These are phyloP conservation scores for Periophthalmus modestus DNA, from an alignment of 2,113 vertebrate genomes.

Conservation along the genomic window DNA sequence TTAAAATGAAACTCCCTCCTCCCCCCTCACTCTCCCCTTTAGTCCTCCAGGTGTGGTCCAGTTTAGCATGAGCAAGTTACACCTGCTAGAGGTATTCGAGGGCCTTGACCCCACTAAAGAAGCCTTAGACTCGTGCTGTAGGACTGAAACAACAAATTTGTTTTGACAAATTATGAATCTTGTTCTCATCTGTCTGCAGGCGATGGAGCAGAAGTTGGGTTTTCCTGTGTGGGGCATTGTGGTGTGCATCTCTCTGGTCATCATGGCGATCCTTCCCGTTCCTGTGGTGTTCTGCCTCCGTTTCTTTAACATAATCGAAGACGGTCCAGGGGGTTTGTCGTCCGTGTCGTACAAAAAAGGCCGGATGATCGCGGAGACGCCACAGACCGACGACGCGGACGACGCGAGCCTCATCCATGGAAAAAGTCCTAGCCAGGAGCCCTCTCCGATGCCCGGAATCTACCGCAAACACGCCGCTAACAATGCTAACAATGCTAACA, in stretches of 20 bases:
- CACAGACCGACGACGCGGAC: constrained; percentile 83
- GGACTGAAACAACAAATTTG: too few relatives aligned
- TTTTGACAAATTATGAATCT: too few relatives aligned
- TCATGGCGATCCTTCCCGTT: constrained; percentile 86
- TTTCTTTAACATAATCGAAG: constrained; percentile 85
- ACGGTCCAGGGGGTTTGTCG: constrained; percentile 79
- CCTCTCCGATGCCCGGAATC: constrained; percentile 88
- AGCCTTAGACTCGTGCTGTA: too few relatives aligned
- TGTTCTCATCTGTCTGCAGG: constrained; percentile 69
- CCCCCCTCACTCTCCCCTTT: too few relatives aligned
- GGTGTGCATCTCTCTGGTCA: constrained; percentile 86
- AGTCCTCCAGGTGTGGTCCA: too few relatives aligned
- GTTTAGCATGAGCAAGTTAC: too few relatives aligned
- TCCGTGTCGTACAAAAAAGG: constrained; percentile 92
- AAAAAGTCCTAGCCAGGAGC: constrained; percentile 87
- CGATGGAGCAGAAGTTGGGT: constrained; percentile 78
- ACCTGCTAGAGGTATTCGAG: too few relatives aligned
- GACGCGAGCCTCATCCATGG: constrained; percentile 88
- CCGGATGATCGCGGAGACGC: constrained; percentile 87
- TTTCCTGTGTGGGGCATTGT: constrained; percentile 88
- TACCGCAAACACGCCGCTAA: constrained; percentile 86
- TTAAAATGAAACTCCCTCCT: too few relatives aligned
- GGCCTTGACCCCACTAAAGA: too few relatives aligned
- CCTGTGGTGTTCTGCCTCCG: constrained; percentile 86
- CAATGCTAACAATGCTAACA: too few relatives aligned